A percentile compares a stretch with the other conserved stretches of the same genome.
Evolutionary conservation across 1,140 invertebrate genomes (phyloP).

Genomic region (Leptinotarsa lineolata): DNA sequence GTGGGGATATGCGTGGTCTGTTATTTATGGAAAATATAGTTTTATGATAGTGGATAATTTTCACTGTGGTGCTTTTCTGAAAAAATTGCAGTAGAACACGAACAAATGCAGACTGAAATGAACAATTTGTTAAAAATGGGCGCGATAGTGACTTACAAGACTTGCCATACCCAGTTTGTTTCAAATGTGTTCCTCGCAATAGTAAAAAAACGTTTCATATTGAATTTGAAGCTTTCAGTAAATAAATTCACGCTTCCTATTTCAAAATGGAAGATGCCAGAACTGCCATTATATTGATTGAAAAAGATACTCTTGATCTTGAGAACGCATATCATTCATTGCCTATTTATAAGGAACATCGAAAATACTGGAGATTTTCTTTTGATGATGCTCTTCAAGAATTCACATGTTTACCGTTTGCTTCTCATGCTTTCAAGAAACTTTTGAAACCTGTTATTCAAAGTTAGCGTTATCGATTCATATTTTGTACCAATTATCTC

Average conservation of each 20-base stretch:
- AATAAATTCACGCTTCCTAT: slow-evolving; percentile 39
- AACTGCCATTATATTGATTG: slow-evolving; percentile 34
- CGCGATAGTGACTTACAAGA: not conserved
- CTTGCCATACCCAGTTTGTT: not conserved
- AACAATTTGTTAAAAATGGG: not conserved
- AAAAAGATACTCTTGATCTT: slow-evolving; percentile 37
- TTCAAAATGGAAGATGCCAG: slow-evolving; percentile 34
- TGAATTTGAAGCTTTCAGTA: slow-evolving; percentile 48
- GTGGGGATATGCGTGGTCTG: no score
- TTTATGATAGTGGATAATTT: no score
- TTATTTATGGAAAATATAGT: no score
- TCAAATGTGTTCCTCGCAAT: slow-evolving; percentile 43
- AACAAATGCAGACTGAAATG: not conserved
- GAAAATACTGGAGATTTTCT: slow-evolving; percentile 40
- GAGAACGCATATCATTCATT: slow-evolving; percentile 47
- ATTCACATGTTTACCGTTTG: slow-evolving; percentile 32
- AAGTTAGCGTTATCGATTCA: not conserved
- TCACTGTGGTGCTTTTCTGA: not conserved
- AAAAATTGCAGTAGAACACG: not conserved
- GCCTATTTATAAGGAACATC: slow-evolving; percentile 18
- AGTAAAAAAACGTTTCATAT: slow-evolving; percentile 42
- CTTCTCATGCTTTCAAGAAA: slow-evolving; percentile 8
- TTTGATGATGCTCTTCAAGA: slow-evolving; percentile 38
- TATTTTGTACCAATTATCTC: slow-evolving; percentile 16
- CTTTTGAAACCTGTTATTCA: slow-evolving; percentile 21